Base-by-base conservation (phyloP, 2,797 vertebrate species). In the Melanotaenia nigrans region DNA sequence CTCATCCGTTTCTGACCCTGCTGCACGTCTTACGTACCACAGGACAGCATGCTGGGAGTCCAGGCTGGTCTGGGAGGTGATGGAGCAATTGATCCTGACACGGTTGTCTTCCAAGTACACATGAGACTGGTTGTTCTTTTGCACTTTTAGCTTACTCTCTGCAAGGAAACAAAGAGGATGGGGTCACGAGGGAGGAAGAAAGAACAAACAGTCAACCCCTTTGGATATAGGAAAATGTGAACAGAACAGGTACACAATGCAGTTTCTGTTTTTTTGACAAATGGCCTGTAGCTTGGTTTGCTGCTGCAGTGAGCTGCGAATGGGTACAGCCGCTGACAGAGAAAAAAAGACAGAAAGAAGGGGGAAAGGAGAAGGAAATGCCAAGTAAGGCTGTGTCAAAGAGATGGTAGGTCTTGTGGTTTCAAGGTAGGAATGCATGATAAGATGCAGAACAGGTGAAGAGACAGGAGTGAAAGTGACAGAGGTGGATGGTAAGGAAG, bases 81-180 rank as follows among this genome's bases (percentile, higher is more conserved):
- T 93, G 0, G 96, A 95, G 91, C 98, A 99, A 90, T 97, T 97
- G 83, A 99, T 92, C 5, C 94, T 92, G 73, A 99, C 96, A 4
- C 96, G 94, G n/a, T 95, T 94, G 91, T 96, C 96, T 82, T 98
- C 97, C 79, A 97, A 92, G 79, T 97, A 91, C 3, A 92, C 94
- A 84, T 96, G 95, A 58, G 96, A 96, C 80, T 96, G 94, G 91
- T 97, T 97, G 0, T 94, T 95, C 87, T 98, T 98, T 88, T 96
- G 96, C 78, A 99, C 95, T 53, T 95, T 95, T 62, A 99, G 90
- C 83, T 96, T 97, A 62, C 96, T 96, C 83, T 96, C 98, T 99
- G 89, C 30, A 51, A 55, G 24, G 1, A 36, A 64, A 56, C 1
- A 65, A 18, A 24, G 25, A 60, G 40, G 33, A 11, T 24, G 53